A percentile compares a stretch with the other conserved stretches of the same genome.
Conservation (phyloP, 2,797 vertebrate species). For the Scleropages formosus region DNA sequence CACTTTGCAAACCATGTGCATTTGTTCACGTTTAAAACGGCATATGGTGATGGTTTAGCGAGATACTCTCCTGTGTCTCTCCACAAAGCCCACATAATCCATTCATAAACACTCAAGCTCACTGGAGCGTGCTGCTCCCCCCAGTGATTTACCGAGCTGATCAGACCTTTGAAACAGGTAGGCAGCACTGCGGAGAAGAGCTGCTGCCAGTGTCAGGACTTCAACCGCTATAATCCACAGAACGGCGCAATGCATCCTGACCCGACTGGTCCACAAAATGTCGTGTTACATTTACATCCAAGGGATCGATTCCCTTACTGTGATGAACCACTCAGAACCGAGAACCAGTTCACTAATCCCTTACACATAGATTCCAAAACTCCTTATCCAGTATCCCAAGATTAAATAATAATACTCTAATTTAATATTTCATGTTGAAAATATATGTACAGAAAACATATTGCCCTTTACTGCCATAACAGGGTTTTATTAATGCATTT, state of each 20-base stretch:
- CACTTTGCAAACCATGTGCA: neutral
- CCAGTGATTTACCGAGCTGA: neutral
- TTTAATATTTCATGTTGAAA: neutral
- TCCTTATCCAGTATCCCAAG: neutral
- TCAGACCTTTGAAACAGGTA: neutral
- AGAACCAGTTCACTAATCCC: neutral
- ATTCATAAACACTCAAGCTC: neutral
- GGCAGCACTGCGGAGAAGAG: neutral
- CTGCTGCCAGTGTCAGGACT: neutral
- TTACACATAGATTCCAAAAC: conserved; percentile 11
- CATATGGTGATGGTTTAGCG: neutral
- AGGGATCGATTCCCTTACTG: neutral
- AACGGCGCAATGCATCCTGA: neutral
- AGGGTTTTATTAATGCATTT: neutral
- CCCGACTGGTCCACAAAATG: too few relatives aligned
- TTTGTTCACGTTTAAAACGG: neutral
- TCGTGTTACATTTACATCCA: neutral
- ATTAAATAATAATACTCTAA: conserved; percentile 3
- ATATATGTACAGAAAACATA: neutral
- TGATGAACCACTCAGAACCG: neutral
- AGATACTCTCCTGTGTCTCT: neutral
- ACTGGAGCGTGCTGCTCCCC: neutral
- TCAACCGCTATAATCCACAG: too few relatives aligned
- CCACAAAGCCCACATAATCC: neutral
- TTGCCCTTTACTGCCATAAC: neutral